Base-by-base conservation (phyloP, 2,888 invertebrate genomes). In the Trissolcus brochymenae region DNA sequence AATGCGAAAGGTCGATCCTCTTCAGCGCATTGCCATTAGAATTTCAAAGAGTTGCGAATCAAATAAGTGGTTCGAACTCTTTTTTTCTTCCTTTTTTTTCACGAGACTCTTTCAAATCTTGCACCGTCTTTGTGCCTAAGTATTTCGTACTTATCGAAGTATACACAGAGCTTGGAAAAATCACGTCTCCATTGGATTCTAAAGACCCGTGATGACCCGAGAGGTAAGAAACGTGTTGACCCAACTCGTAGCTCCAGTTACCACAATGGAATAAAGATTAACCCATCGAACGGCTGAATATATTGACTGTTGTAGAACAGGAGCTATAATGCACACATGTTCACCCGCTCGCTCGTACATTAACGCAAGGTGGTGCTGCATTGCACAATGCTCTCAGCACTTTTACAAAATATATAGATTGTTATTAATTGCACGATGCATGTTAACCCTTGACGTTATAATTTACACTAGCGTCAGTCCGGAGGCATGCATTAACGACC, bases 21-120 rank as follows among this genome's bases (percentile, higher is more conserved):
- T 76, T 76, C 60, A 70, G 40, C 25, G 51, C 65, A 51, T 56
- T 53, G 56, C 67, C 74, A 67, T 74, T 74, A 67, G 51, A 74
- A 67, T 74, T 76, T 76, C 75, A 76, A 76, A 76, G 75, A 76
- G 75, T 76, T 76, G 60, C 75, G 65, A 76, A 70, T 76, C 75
- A 59, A 76, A 76, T 76, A 70, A 76, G 76, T 76, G 76, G 65
- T 19, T 29, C 61, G 35, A 35, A 35, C 35, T 35, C 35, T 35
- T 35, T 35, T 11, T 11, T 35, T 35, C 2, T 2, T 35, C 9
- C 9, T 35, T 1, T 35, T 11, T 35, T 29, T 67, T 59, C 59
- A 19, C 4, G 4, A 25, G 67, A 64, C 68, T 68, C 68, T 75
- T 75, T 68, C 64, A 68, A 29, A n/a, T 35, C 35, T 25, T 16